Conservation (phyloP, 1,140 invertebrate genomes). For the Lucilia sericata region DNA sequence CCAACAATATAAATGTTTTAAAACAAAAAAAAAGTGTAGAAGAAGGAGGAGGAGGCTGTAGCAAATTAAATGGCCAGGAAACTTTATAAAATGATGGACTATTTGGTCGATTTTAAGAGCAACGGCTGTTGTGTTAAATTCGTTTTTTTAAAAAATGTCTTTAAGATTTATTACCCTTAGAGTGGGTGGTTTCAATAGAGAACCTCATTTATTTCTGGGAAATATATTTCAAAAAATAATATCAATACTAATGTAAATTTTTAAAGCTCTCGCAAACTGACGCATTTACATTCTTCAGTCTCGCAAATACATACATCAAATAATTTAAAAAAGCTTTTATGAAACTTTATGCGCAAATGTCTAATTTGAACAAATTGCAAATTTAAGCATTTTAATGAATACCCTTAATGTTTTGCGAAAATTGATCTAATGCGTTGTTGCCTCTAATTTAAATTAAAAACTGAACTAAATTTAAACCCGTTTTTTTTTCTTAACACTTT, state of each 20-base stretch:
- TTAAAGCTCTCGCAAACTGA: no score
- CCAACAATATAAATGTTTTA: neutral
- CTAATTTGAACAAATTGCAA: no score
- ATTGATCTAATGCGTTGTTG: neutral
- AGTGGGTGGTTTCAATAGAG: neutral
- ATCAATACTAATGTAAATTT: no score
- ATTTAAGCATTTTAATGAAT: no score
- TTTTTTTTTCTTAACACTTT: neutral
- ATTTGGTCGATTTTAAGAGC: neutral
- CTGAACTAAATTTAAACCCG: neutral
- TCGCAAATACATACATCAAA: no score
- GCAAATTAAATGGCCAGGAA: neutral
- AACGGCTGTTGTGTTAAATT: neutral
- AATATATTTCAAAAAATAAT: no score
- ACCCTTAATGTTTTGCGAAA: no score
- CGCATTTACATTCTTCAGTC: no score
- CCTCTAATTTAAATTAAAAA: neutral
- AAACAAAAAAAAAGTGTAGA: neutral
- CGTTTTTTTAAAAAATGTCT: neutral
- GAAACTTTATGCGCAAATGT: no score
- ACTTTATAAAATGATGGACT: no score
- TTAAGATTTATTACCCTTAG: neutral
- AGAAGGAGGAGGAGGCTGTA: neutral
- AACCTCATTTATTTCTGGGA: neutral
- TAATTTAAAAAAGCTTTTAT: no score